A percentile compares a stretch with the other conserved stretches of the same genome.
Conservation (phyloP, 2,113 vertebrate species). For the Brachypodius melanocephalos region DNA sequence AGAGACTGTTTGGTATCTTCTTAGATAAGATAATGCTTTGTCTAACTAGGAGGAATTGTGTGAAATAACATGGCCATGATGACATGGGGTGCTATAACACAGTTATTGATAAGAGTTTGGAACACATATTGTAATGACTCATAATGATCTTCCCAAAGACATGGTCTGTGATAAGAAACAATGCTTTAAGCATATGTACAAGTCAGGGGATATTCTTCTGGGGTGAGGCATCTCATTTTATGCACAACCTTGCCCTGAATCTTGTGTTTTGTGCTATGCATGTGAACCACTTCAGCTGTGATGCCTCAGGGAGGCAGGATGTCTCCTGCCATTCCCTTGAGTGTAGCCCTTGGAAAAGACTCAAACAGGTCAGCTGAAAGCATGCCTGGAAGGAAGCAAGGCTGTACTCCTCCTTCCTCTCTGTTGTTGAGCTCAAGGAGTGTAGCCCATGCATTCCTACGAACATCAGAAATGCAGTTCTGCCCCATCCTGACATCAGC, state of each 20-base stretch:
- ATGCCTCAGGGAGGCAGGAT: not conserved
- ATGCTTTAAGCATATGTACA: not conserved
- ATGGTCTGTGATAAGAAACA: not conserved
- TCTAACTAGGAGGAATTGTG: not conserved
- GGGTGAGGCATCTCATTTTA: not conserved
- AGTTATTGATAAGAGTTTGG: slow-evolving; percentile 7
- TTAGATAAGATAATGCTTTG: slow-evolving; percentile 20
- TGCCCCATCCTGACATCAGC: not conserved
- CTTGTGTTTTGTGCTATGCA: not conserved
- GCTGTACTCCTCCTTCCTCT: not conserved
- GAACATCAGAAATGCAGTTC: not conserved
- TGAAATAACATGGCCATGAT: slow-evolving; percentile 11
- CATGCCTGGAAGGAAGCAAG: not conserved
- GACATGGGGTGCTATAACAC: not conserved
- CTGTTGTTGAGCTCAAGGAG: not conserved
- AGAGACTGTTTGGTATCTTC: not conserved
- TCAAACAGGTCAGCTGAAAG: not conserved
- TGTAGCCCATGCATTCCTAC: not conserved
- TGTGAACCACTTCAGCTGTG: not conserved
- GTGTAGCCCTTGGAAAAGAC: not conserved
- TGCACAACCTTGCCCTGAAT: not conserved
- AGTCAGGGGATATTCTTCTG: not conserved
- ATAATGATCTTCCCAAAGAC: not conserved
- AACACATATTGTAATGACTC: not conserved
- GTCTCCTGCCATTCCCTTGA: not conserved